These are phyloP conservation scores for Galeopterus variegatus DNA, from an alignment of 2,113 vertebrate genomes.

Conservation along the genomic window DNA sequence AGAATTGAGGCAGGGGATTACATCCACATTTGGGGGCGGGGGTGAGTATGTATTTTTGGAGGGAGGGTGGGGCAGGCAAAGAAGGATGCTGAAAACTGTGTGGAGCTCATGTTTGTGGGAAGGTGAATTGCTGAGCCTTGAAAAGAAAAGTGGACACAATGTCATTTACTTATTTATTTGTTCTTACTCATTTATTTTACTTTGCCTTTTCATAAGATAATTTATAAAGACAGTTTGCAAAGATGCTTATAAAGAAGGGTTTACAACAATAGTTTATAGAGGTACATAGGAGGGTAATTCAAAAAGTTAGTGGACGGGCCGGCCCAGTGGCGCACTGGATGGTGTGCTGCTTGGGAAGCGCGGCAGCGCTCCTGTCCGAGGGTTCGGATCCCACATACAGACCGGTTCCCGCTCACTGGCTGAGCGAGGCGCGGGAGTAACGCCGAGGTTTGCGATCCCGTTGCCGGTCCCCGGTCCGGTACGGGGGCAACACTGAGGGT, in stretches of 20 bases:
- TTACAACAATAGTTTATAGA: constrained; percentile 3
- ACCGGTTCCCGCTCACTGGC: too few relatives aligned
- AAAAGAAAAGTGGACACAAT: background rate
- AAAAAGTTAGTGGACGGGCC: too few relatives aligned
- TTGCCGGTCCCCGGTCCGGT: too few relatives aligned
- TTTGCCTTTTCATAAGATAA: constrained; percentile 12
- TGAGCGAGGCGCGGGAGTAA: too few relatives aligned
- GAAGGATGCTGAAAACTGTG: background rate
- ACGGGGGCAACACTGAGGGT: too few relatives aligned
- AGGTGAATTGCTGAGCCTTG: background rate
- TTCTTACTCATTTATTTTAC: background rate
- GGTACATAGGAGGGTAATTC: background rate
- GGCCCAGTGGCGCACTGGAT: too few relatives aligned
- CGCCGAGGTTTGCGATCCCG: too few relatives aligned
- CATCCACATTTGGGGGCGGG: background rate
- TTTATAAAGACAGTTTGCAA: constrained; percentile 13
- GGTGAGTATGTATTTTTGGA: background rate
- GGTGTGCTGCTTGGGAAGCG: too few relatives aligned
- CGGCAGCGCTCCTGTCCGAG: too few relatives aligned
- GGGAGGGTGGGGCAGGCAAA: background rate
- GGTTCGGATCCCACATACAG: too few relatives aligned
- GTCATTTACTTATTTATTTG: background rate
- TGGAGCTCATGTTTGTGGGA: background rate
- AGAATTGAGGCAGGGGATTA: background rate
- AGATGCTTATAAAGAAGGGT: background rate